Evolutionary conservation across 2,888 invertebrate genomes (phyloP), one percentile per base, ranked within the genome.

Genomic region (Clunio marinus): DNA sequence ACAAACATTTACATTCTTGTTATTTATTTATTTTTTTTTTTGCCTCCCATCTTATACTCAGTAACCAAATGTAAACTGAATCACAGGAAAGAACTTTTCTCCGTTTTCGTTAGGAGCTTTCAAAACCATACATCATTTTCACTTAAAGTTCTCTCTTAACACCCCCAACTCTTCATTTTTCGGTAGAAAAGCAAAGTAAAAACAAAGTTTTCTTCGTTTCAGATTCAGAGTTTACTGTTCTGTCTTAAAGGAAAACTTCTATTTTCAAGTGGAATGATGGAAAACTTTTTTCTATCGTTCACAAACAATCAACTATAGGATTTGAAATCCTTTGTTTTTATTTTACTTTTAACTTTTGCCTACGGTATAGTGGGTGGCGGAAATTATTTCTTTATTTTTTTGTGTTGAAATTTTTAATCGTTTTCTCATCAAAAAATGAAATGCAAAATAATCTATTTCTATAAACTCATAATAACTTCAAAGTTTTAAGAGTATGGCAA

Each of bases 91-190:
- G 51, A 51, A 51, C 51, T 51, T 60, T 45, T 27, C 27, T 27
- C 17, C 24, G 10, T 13, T 63, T 27, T 25, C 37, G 15, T 63
- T 46, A 63, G 63, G 22, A 63, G 63, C 63, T 63, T 63, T 63
- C 63, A 63, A 45, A 63, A 63, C 63, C 63, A 63, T 63, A 27
- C 63, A 63, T 63, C 63, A 63, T 63, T 63, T 63, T 63, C 20
- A 17, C 45, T 45, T 5, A 62, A 62, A 62, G 62, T 63, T 63
- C 46, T 63, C 27, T n/a, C n/a, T n/a, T n/a, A n/a, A n/a, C n/a
- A n/a, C n/a, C n/a, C n/a, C n/a, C n/a, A n/a, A n/a, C n/a, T n/a
- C 15, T 63, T 63, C 41, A 10, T 60, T 35, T 27, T 10, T 27
- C 46, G 15, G 35, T 32, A 59, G 17, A 59, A n/a, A 59, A 59